Base-by-base conservation (phyloP, 2,113 vertebrate genomes). In the Periophthalmus modestus region DNA sequence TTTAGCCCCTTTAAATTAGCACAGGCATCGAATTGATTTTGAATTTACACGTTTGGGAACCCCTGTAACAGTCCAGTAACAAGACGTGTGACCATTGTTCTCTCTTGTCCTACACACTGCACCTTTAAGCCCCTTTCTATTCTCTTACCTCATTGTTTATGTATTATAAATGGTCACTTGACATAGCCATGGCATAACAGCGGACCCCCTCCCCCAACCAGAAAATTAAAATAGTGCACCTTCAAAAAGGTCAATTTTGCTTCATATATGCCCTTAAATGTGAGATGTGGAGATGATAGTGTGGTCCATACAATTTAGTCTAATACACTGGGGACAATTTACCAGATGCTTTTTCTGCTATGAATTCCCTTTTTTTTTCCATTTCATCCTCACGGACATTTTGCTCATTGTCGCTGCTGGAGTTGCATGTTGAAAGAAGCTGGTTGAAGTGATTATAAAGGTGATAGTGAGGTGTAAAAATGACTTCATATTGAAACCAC, bases 311-410 rank as follows among this genome's bases (percentile, higher is more conserved):
- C 65, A 28, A 28, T 28, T 28, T 28, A 81, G 69, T 65, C 73
- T 62, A 62, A 81, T 54, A 57, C 69, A 36, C 0, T 84, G 82
- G 39, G 76, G 16, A 81, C 82, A 66, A 84, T 83, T 78, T 82
- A 55, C 7, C 19, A n/a, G 19, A 55, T 63, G 59, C 58, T 86
- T 63, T 87, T 85, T 89, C 63, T 81, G 7, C 52, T 21, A 16
- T 52, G 52, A 55, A n/a, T 55, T 55, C 50, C 50, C n/a, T n/a
- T 52, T 59, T 70, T 72, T 1, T 78, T 83, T 43, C 39, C 39
- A 10, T 46, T 77, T 74, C 24, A 79, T 82, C 72, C 34, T 62
- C 39, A 75, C 73, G 57, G 24, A 79, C 69, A 36, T 79, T 34
- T 39, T 57, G 66, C 21, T 78, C 47, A 18, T 55, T 6, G 0